phyloP scores from a whole-genome alignment of 2,888 invertebrate species.

The Nephrotoma appendiculata region DNA sequence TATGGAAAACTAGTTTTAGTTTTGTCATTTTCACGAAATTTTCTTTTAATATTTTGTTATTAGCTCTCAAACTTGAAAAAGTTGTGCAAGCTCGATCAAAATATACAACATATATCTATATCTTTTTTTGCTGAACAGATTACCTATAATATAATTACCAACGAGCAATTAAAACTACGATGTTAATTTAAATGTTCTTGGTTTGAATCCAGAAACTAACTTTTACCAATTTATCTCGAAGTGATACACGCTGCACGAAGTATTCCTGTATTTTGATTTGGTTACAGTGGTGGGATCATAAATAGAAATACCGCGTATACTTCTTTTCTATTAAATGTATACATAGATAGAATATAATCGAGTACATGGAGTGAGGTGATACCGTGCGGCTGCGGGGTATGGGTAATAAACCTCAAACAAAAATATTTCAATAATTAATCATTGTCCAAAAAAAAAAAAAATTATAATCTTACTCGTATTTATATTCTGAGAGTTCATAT shows the following conservation, averaged over 20 bases:
- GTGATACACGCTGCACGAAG: neutral
- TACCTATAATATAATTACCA: too few species aligned
- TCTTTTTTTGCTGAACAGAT: too few species aligned
- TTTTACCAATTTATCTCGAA: too few species aligned
- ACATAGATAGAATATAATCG: neutral
- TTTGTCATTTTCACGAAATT: too few species aligned
- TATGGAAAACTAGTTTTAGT: too few species aligned
- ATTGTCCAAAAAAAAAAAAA: neutral
- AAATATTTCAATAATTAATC: neutral
- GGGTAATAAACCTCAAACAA: neutral
- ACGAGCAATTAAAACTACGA: too few species aligned
- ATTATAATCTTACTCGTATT: neutral
- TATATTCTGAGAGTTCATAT: neutral
- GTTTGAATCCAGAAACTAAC: too few species aligned
- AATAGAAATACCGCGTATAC: neutral
- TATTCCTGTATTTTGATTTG: neutral
- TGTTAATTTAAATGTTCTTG: too few species aligned
- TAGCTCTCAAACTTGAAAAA: too few species aligned
- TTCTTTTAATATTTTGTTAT: too few species aligned
- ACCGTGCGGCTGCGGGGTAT: neutral
- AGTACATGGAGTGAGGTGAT: neutral
- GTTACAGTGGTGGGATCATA: neutral
- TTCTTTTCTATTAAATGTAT: neutral
- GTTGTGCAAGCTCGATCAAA: too few species aligned
- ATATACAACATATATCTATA: too few species aligned